A percentile compares a stretch with the other conserved stretches of the same genome.
Conservation (phyloP, 1,140 invertebrate genomes). For the Macrostomum lignano region DNA sequence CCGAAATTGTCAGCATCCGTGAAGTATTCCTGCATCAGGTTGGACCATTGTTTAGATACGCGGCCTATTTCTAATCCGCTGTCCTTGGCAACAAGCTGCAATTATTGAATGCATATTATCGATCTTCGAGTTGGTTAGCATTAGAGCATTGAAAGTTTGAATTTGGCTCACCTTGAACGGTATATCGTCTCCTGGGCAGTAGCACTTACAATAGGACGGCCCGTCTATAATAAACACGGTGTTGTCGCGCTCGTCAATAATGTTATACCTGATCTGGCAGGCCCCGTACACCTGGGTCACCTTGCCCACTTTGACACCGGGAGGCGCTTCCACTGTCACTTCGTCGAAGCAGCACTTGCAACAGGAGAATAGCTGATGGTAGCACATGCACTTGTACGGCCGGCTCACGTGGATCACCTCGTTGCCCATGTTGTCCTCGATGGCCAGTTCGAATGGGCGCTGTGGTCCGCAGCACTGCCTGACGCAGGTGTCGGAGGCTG, state of each 20-base stretch:
- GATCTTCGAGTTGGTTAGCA: too few relatives aligned
- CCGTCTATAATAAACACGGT: background rate
- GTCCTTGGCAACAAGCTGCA: slow-evolving; percentile 9
- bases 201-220: slow-evolving; percentile 1
- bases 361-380: slow-evolving; percentile 14
- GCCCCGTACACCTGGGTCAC: slow-evolving; percentile 7
- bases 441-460: slow-evolving; percentile 54
- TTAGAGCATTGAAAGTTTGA: too few relatives aligned
- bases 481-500: slow-evolving; percentile 47
- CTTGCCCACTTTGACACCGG: slow-evolving; percentile 7
- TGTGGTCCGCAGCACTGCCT: slow-evolving; percentile 45
- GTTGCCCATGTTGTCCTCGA: slow-evolving; percentile 44
- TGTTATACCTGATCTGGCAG: background rate
- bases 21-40: slow-evolving; percentile 10
- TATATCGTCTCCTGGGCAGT: slow-evolving; percentile 3
- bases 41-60: slow-evolving; percentile 15
- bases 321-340: slow-evolving; percentile 8
- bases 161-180: background rate
- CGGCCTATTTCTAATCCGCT: slow-evolving; percentile 10
- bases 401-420: slow-evolving; percentile 47
- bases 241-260: background rate
- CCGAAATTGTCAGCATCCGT: slow-evolving; percentile 16
- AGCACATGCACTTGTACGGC: slow-evolving; percentile 44
- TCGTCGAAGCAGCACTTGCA: slow-evolving; percentile 6
- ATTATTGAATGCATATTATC: too few relatives aligned